Conservation (phyloP, 2,888 invertebrate genomes). For the Disparrhopalites patrizii region DNA sequence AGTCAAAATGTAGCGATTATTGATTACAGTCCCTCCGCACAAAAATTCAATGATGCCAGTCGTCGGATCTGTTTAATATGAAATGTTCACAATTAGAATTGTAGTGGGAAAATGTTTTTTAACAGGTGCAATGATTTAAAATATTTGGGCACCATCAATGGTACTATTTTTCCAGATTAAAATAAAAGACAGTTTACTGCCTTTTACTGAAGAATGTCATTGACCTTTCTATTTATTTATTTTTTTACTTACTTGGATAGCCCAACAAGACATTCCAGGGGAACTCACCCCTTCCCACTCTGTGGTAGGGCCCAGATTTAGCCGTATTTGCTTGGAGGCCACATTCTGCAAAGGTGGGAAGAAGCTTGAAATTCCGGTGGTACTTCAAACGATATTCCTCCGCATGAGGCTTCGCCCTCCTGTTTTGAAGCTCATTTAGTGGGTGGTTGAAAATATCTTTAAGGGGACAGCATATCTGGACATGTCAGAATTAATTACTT, state of each 20-base stretch:
- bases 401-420: not conserved
- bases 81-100: too few species aligned
- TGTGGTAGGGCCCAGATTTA: not conserved
- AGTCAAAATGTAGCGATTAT: constrained; percentile 32
- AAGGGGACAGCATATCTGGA: constrained; percentile 14
- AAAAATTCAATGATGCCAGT: constrained; percentile 33
- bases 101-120: too few species aligned
- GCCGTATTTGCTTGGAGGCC: not conserved
- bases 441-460: not conserved
- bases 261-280: constrained; percentile 20
- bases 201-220: too few species aligned
- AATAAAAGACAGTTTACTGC: too few species aligned
- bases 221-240: too few species aligned
- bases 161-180: too few species aligned
- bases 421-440: not conserved
- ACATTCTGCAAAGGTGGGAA: constrained; percentile 14
- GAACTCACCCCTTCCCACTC: constrained; percentile 13
- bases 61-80: constrained; percentile 28
- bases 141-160: too few species aligned
- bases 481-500: not conserved
- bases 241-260: constrained; percentile 17
- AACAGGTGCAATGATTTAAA: too few species aligned
- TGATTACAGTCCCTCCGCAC: constrained; percentile 38
- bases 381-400: not conserved
- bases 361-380: constrained; percentile 10